Evolutionary conservation across 1,140 invertebrate species (phyloP).

Genomic region (Araneus ventricosus): DNA sequence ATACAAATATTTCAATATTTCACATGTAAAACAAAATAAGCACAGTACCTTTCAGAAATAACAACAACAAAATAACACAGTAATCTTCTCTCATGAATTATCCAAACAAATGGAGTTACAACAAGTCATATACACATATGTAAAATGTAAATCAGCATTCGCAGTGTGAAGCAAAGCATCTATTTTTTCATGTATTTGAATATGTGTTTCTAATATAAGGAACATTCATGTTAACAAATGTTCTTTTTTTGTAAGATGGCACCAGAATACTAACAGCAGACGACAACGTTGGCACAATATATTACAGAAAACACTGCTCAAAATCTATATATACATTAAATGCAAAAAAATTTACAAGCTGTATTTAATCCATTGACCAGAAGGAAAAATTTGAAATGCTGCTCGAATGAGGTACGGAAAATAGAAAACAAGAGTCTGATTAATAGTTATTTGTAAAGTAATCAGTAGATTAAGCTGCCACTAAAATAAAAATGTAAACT

Average conservation of each 20-base stretch:
- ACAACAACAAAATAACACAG: conserved; percentile 10
- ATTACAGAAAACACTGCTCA: not conserved
- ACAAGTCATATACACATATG: not conserved
- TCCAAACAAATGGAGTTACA: conserved; percentile 3
- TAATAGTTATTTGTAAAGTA: not conserved
- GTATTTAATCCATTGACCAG: conserved; percentile 12
- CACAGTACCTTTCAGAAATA: not conserved
- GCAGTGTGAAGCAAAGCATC: not conserved
- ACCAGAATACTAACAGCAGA: not conserved
- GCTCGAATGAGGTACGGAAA: not conserved
- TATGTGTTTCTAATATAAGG: not conserved
- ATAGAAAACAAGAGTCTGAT: not conserved
- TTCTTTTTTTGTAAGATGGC: conserved; percentile 1
- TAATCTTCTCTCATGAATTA: conserved; percentile 12
- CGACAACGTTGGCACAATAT: conserved; percentile 28
- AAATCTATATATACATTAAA: conserved; percentile 25
- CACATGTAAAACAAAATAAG: conserved; percentile 9
- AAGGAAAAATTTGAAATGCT: not conserved
- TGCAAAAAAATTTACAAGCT: conserved; percentile 3
- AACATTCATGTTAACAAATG: conserved; percentile 7
- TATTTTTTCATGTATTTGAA: not conserved
- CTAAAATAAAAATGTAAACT: not conserved
- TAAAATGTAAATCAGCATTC: not conserved
- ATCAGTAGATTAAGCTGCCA: conserved; percentile 21
- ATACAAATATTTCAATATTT: conserved; percentile 13